Percentiles rank a stretch among this genome's conserved stretches.
These are phyloP conservation scores for Temnothorax ravouxi DNA, from an alignment of 2,888 invertebrate species.

Conservation along the genomic window DNA sequence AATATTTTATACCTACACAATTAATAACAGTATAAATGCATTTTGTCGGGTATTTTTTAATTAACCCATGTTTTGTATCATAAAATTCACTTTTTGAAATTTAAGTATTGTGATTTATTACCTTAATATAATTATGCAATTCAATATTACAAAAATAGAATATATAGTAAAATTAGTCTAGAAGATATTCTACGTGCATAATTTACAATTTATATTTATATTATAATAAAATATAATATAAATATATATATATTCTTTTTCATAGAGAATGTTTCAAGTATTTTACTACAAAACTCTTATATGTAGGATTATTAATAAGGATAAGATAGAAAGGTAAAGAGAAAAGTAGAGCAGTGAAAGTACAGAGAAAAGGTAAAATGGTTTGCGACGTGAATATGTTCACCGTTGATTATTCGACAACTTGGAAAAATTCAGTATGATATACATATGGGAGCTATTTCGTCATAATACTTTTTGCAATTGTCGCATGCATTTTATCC, in stretches of 20 bases:
- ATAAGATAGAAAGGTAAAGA: background rate
- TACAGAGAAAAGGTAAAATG: background rate
- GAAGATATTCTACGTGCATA: constrained; percentile 11
- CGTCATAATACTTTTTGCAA: background rate
- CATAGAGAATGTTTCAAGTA: constrained; percentile 3
- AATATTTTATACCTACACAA: constrained; percentile 6
- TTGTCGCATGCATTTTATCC: background rate
- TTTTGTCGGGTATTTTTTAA: background rate
- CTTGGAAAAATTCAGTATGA: background rate
- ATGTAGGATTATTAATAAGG: constrained; percentile 4
- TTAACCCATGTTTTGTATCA: background rate
- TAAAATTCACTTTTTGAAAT: constrained; percentile 9
- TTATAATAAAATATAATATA: constrained; percentile 23
- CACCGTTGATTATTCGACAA: constrained; percentile 24
- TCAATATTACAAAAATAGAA: background rate
- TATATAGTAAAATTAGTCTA: background rate
- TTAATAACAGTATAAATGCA: background rate
- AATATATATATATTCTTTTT: constrained; percentile 14
- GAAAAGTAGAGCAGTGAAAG: background rate
- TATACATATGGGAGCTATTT: background rate
- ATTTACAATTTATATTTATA: constrained; percentile 18
- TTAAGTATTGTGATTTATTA: constrained; percentile 7
- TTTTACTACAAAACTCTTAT: background rate
- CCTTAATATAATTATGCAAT: constrained; percentile 28
- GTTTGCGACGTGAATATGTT: constrained; percentile 30